Percentiles rank a stretch among this genome's conserved stretches.
Evolutionary conservation across 2,888 invertebrate genomes (phyloP).

Genomic region (Temnothorax unifasciatus): DNA sequence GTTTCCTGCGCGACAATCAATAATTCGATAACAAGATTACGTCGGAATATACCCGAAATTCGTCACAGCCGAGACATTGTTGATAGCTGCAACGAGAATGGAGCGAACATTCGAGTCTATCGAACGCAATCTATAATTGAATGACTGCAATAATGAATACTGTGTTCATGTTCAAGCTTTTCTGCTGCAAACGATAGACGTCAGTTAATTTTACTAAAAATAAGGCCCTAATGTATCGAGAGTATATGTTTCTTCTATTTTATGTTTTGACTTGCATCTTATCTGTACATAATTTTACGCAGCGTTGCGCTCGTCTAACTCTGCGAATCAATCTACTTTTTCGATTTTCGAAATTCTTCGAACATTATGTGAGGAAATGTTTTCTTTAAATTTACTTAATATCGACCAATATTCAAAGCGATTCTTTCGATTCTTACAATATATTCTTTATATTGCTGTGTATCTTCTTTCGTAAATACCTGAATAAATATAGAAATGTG

Average conservation of each 20-base stretch:
- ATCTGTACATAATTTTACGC: conserved; percentile 5
- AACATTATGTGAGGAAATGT: background rate
- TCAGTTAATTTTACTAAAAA: conserved; percentile 6
- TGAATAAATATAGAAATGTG: background rate
- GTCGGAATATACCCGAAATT: background rate
- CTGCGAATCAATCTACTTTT: background rate
- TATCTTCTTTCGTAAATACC: background rate
- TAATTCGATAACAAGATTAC: conserved; percentile 44
- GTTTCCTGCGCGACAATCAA: conserved; percentile 16
- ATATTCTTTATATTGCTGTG: background rate
- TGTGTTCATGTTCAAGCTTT: conserved; percentile 2
- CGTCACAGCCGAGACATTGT: conserved; percentile 30
- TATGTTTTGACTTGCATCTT: background rate
- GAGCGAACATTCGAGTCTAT: background rate
- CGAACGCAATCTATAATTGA: conserved; percentile 46
- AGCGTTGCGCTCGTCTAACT: background rate
- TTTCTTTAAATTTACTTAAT: background rate
- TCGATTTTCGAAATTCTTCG: background rate
- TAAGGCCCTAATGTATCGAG: background rate
- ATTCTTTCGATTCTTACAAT: background rate
- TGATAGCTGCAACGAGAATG: conserved; percentile 23
- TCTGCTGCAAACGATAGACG: background rate
- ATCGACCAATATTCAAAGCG: conserved; percentile 8
- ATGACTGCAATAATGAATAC: conserved; percentile 17
- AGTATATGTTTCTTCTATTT: background rate